Conservation (phyloP, 2,113 vertebrate genomes). For the Meleagris gallopavo region DNA sequence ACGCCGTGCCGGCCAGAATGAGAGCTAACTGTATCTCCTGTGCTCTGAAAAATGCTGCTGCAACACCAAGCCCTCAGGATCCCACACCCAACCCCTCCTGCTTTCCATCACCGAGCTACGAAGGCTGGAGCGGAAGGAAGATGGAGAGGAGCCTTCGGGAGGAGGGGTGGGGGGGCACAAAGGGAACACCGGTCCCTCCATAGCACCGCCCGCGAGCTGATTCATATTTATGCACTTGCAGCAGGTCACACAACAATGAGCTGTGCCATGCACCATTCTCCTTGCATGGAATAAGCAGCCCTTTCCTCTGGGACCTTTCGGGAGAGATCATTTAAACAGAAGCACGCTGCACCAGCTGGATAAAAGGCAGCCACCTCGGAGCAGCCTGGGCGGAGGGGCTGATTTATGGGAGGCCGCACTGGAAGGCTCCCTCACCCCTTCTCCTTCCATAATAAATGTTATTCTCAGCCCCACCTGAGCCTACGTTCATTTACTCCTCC, state of each 20-base stretch:
- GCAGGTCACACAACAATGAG: slow-evolving; percentile 66
- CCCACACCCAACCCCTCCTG: slow-evolving; percentile 16
- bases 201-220: slow-evolving; percentile 23
- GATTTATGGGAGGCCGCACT: slow-evolving; percentile 50
- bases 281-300: slow-evolving; percentile 52
- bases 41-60: slow-evolving; percentile 35
- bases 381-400: slow-evolving; percentile 21
- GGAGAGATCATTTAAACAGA: slow-evolving; percentile 66
- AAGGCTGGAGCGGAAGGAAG: slow-evolving; percentile 24
- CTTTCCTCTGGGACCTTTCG: slow-evolving; percentile 66
- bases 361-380: slow-evolving; percentile 55
- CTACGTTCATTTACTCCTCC: slow-evolving; percentile 21
- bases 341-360: slow-evolving; percentile 56
- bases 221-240: slow-evolving; percentile 64
- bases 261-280: slow-evolving; percentile 43
- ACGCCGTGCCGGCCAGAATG: rapidly evolving
- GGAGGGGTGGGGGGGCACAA: neutral
- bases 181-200: slow-evolving; percentile 38
- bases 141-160: slow-evolving; percentile 33
- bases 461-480: slow-evolving; percentile 65
- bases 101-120: slow-evolving; percentile 46
- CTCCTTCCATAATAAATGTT: slow-evolving; percentile 47
- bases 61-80: slow-evolving; percentile 13
- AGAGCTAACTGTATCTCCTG: neutral
- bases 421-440: slow-evolving; percentile 11